Evolutionary conservation across 2,113 vertebrate species (phyloP).

Genomic region (Scomber japonicus): DNA sequence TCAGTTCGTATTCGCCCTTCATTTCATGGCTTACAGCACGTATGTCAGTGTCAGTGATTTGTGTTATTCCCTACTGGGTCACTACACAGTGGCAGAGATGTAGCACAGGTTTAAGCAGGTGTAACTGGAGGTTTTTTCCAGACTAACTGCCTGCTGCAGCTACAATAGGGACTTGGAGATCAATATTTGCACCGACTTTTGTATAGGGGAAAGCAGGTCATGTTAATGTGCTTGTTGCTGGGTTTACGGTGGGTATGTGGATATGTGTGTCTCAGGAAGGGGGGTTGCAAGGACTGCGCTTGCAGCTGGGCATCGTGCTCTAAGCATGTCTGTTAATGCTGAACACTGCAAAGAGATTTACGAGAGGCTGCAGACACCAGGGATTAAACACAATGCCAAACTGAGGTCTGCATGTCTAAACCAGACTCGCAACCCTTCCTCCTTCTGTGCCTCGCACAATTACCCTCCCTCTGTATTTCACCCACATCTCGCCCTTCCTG

Average conservation of each 20-base stretch:
- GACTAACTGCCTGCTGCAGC: slow-evolving; percentile 46
- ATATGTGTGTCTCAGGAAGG: slow-evolving; percentile 36
- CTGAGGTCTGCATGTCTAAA: slow-evolving; percentile 65
- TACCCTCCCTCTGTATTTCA: slow-evolving; percentile 27
- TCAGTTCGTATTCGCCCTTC: slow-evolving; percentile 16
- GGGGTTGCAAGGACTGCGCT: slow-evolving; percentile 22
- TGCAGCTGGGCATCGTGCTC: slow-evolving; percentile 66
- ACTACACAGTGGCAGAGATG: slow-evolving; percentile 24
- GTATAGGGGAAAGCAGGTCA: slow-evolving; percentile 63
- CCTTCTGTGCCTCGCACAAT: slow-evolving; percentile 5
- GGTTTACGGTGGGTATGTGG: slow-evolving; percentile 44
- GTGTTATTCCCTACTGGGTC: slow-evolving; percentile 41
- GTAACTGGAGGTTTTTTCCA: slow-evolving; percentile 53
- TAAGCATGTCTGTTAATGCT: slow-evolving; percentile 59
- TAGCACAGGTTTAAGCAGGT: slow-evolving; percentile 61
- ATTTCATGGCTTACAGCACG: slow-evolving; percentile 31
- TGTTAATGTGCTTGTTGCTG: slow-evolving; percentile 56
- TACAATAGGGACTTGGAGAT: slow-evolving; percentile 61
- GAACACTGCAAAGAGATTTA: slow-evolving; percentile 73
- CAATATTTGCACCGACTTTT: slow-evolving; percentile 64
- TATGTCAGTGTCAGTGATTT: slow-evolving; percentile 41
- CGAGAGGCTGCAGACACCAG: slow-evolving; percentile 61
- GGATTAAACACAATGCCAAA: slow-evolving; percentile 77
- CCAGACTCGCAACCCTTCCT: slow-evolving; percentile 52
- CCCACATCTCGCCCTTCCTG: slow-evolving; percentile 37